phyloP scores from a whole-genome alignment of 2,888 invertebrate genomes.

The Diarsia mendica region DNA sequence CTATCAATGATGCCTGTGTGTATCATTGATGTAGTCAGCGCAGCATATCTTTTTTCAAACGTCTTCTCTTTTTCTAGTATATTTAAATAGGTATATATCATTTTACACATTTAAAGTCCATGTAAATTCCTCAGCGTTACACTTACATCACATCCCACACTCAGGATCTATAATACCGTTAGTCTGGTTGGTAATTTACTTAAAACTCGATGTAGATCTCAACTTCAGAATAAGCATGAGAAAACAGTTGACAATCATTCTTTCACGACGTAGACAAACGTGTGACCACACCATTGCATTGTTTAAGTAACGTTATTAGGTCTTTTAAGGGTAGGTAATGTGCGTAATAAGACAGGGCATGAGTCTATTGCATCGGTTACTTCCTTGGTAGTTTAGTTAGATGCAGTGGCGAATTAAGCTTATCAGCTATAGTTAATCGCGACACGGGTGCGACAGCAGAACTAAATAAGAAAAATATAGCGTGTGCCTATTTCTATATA shows the following conservation, averaged over 20 bases:
- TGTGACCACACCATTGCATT: conserved; percentile 13
- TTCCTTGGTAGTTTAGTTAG: conserved; percentile 1
- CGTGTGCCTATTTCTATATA: too few relatives aligned
- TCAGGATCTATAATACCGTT: neutral
- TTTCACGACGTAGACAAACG: conserved; percentile 1
- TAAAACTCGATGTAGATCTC: neutral
- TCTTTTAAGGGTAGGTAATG: conserved; percentile 1
- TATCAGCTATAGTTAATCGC: neutral
- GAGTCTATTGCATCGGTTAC: neutral
- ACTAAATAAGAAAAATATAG: neutral
- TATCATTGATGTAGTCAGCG: too few relatives aligned
- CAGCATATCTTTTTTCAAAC: neutral
- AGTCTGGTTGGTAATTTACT: conserved; percentile 1
- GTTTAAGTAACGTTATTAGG: conserved; percentile 1
- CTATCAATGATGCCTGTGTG: too few relatives aligned
- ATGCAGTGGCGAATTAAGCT: neutral
- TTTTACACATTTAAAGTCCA: neutral
- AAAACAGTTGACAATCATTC: conserved; percentile 23
- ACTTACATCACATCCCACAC: too few relatives aligned
- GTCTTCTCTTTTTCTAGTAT: neutral
- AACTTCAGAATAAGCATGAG: conserved; percentile 10
- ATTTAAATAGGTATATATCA: too few relatives aligned
- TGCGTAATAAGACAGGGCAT: neutral
- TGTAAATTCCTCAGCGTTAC: too few relatives aligned
- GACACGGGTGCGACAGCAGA: neutral